Percentiles rank a stretch among this genome's conserved stretches.
These are phyloP conservation scores for Drosophila eugracilis DNA, from an alignment of 1,140 invertebrate species.

Conservation along the genomic window DNA sequence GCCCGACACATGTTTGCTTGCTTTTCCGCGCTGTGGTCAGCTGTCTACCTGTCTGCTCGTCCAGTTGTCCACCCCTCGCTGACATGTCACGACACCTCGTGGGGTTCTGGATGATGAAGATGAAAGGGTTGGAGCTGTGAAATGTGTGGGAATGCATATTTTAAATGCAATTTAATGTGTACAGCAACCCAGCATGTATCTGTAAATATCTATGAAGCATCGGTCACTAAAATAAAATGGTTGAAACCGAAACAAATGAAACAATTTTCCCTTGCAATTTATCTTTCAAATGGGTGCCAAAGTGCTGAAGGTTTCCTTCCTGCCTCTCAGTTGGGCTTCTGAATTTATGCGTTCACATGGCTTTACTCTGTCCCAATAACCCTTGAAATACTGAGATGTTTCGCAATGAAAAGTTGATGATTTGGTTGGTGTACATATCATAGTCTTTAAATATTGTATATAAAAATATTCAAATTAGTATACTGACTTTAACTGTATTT, in stretches of 20 bases:
- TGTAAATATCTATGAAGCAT: constrained; percentile 7
- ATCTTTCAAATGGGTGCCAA: constrained; percentile 40
- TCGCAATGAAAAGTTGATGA: too few relatives aligned
- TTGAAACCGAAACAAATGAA: constrained; percentile 21
- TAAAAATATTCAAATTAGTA: too few relatives aligned
- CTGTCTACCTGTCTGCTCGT: constrained; percentile 2
- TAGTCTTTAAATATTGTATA: neutral
- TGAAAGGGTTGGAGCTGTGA: too few relatives aligned
- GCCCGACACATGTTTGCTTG: constrained; percentile 47
- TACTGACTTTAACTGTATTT: too few relatives aligned
- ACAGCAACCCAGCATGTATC: constrained; percentile 12
- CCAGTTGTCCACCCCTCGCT: constrained; percentile 8
- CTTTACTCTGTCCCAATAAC: neutral
- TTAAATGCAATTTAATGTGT: constrained; percentile 48
- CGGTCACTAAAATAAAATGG: neutral
- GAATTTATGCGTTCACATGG: constrained; percentile 19
- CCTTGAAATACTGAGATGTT: too few relatives aligned
- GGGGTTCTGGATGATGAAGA: constrained; percentile 7
- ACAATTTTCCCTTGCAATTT: constrained; percentile 35
- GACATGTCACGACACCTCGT: constrained; percentile 49
- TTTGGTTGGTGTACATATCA: too few relatives aligned
- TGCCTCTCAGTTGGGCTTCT: constrained; percentile 1
- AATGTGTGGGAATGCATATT: constrained; percentile 25
- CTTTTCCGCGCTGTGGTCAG: constrained; percentile 23
- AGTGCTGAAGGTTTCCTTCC: constrained; percentile 20